phyloP scores from a whole-genome alignment of 2,888 invertebrate species.

The Scaptomyza parva region DNA sequence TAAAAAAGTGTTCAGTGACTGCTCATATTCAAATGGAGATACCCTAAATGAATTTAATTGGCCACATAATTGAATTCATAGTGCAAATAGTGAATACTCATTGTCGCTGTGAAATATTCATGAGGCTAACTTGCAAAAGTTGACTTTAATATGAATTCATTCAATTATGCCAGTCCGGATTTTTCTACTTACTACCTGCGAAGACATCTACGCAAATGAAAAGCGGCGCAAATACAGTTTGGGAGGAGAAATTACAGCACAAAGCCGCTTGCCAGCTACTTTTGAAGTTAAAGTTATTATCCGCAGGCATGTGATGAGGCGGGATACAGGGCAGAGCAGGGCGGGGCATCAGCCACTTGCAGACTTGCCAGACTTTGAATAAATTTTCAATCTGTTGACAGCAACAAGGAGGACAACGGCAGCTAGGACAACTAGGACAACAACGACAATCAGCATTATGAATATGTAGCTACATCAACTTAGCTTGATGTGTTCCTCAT shows the following conservation, averaged over 20 bases:
- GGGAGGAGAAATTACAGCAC: slow-evolving; percentile 44
- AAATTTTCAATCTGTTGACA: slow-evolving; percentile 68
- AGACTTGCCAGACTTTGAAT: slow-evolving; percentile 70
- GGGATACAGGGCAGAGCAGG: too few relatives aligned
- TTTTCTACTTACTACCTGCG: not conserved
- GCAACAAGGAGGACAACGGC: slow-evolving; percentile 42
- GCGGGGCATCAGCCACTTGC: slow-evolving; percentile 39
- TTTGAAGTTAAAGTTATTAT: slow-evolving; percentile 72
- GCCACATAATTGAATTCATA: not conserved
- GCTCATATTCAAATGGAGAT: not conserved
- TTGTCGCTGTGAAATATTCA: slow-evolving; percentile 23
- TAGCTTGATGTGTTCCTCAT: slow-evolving; percentile 56
- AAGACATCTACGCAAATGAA: slow-evolving; percentile 25
- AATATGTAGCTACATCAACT: slow-evolving; percentile 73
- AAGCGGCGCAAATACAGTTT: slow-evolving; percentile 7
- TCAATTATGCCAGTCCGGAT: slow-evolving; percentile 13
- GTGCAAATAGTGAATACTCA: not conserved
- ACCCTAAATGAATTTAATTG: not conserved
- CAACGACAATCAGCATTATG: slow-evolving; percentile 70
- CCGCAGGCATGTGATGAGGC: slow-evolving; percentile 20
- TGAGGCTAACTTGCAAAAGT: slow-evolving; percentile 26
- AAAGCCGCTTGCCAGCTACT: slow-evolving; percentile 71
- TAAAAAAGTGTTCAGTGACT: too few relatives aligned
- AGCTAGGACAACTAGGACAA: slow-evolving; percentile 45
- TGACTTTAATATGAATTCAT: slow-evolving; percentile 7